phyloP scores from a whole-genome alignment of 2,888 invertebrate species.

The Zeuzera pyrina region DNA sequence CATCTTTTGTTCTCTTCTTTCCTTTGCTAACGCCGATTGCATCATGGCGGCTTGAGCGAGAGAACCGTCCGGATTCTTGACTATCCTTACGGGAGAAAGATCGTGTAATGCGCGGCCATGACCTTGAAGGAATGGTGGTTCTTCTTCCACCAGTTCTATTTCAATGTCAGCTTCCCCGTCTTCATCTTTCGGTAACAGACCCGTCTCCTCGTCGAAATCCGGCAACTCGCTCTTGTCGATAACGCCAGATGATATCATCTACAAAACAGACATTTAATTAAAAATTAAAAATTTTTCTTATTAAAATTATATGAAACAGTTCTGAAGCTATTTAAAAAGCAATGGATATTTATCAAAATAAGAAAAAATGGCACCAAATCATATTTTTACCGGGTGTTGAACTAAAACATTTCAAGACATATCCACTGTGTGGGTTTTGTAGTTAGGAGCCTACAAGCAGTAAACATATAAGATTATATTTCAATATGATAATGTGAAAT shows the following conservation, averaged over 20 bases:
- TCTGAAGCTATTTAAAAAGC: too few species aligned
- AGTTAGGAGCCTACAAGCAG: too few species aligned
- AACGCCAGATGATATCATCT: constrained; percentile 94
- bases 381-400: too few species aligned
- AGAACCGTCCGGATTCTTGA: constrained; percentile 99
- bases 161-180: constrained; percentile 98
- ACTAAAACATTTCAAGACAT: too few species aligned
- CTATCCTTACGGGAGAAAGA: constrained; percentile 93
- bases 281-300: too few species aligned
- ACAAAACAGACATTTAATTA: constrained; percentile 13
- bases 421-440: too few species aligned
- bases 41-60: constrained; percentile 99
- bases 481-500: too few species aligned
- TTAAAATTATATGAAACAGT: too few species aligned
- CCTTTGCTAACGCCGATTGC: constrained; percentile 98
- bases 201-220: constrained; percentile 98
- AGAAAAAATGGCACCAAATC: too few species aligned
- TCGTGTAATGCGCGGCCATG: constrained; percentile 93
- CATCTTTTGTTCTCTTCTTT: constrained; percentile 96
- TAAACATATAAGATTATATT: too few species aligned
- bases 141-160: constrained; percentile 98
- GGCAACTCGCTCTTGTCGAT: constrained; percentile 95
- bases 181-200: constrained; percentile 90
- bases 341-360: too few species aligned
- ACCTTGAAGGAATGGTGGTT: constrained; percentile 96